Conservation (phyloP, 2,113 vertebrate species). For the Cryptotis parvus region DNA sequence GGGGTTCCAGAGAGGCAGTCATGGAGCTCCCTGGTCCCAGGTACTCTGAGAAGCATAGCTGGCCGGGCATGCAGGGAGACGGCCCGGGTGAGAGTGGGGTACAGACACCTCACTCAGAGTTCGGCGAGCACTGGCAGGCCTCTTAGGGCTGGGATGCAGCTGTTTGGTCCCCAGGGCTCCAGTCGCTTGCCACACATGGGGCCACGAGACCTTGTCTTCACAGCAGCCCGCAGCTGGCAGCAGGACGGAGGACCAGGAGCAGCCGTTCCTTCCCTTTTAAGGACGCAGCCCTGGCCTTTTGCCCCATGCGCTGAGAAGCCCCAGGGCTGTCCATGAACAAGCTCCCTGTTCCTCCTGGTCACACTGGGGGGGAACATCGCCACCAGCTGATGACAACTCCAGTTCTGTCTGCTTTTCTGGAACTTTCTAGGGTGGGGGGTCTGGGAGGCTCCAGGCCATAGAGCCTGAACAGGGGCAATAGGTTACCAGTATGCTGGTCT, state of each 20-base stretch:
- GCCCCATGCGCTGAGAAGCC: background rate
- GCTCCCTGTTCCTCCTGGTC: background rate
- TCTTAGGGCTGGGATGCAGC: background rate
- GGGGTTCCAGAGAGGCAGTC: background rate
- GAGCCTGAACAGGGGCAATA: background rate
- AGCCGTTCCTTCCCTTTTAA: slow-evolving; percentile 18
- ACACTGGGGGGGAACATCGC: no score
- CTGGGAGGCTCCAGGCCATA: no score
- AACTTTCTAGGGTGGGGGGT: no score
- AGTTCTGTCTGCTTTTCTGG: no score
- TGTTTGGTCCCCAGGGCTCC: background rate
- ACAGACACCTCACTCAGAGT: no score
- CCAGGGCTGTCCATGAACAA: background rate
- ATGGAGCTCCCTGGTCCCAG: background rate
- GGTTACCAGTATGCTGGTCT: background rate
- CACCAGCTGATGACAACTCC: no score
- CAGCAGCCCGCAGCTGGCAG: background rate
- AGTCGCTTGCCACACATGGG: background rate
- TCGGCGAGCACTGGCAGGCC: background rate
- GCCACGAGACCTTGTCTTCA: background rate
- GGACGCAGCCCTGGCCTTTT: background rate
- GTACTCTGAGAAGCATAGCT: background rate
- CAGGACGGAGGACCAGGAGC: background rate
- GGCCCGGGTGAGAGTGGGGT: no score
- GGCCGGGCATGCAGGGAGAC: background rate